phyloP scores from a whole-genome alignment of 2,888 invertebrate species.

The Scaptomyza polygonia region DNA sequence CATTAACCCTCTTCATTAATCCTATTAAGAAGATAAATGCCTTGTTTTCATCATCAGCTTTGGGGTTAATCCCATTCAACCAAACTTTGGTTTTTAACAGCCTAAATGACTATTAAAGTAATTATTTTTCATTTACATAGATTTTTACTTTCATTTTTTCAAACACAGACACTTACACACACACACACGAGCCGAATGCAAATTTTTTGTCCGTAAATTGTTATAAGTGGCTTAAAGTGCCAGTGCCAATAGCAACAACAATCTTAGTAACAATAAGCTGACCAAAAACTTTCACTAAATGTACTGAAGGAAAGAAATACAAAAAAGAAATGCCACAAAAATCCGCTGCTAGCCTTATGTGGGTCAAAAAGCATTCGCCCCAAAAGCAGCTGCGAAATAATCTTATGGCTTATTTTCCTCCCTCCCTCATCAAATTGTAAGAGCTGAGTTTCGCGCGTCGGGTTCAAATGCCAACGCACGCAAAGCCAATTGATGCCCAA shows the following conservation, averaged over 20 bases:
- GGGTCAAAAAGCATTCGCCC: slow-evolving; percentile 60
- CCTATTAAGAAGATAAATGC: background rate
- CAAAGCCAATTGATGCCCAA: slow-evolving; percentile 47
- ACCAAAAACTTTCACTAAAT: slow-evolving; percentile 67
- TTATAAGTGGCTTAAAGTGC: slow-evolving; percentile 66
- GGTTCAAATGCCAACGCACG: slow-evolving; percentile 76
- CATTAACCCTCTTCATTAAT: no score
- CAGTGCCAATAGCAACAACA: slow-evolving; percentile 30
- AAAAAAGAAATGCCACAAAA: slow-evolving; percentile 10
- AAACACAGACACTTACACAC: slow-evolving; percentile 22
- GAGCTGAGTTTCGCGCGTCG: slow-evolving; percentile 36
- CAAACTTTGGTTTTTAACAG: slow-evolving; percentile 21
- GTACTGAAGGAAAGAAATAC: slow-evolving; percentile 3
- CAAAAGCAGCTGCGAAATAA: slow-evolving; percentile 34
- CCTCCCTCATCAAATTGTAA: background rate
- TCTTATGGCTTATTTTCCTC: slow-evolving; percentile 42
- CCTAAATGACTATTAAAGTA: slow-evolving; percentile 35
- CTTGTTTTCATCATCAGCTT: background rate
- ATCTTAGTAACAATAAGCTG: slow-evolving; percentile 21
- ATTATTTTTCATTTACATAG: slow-evolving; percentile 40
- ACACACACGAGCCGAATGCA: slow-evolving; percentile 42
- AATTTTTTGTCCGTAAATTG: slow-evolving; percentile 71
- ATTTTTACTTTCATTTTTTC: slow-evolving; percentile 61
- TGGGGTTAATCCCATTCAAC: background rate
- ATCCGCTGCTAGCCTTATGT: slow-evolving; percentile 47